These are phyloP conservation scores for Oryzias javanicus DNA, from an alignment of 2,113 vertebrate species.

Conservation along the genomic window DNA sequence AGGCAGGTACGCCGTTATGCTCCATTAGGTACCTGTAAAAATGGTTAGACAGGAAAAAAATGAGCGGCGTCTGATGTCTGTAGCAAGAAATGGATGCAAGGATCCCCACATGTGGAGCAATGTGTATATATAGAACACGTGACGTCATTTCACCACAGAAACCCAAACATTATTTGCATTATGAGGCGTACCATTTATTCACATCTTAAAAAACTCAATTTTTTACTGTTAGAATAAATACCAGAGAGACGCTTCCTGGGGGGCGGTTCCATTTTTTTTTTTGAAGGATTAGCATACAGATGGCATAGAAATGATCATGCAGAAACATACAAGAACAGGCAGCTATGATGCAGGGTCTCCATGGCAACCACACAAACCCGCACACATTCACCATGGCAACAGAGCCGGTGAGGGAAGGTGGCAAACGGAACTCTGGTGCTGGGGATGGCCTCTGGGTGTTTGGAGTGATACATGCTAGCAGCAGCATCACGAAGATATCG, in stretches of 20 bases:
- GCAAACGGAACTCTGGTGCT: slow-evolving; percentile 29
- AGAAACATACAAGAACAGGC: slow-evolving; percentile 61
- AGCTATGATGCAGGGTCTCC: slow-evolving; percentile 59
- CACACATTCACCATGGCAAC: slow-evolving; percentile 75
- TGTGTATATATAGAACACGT: slow-evolving; percentile 40
- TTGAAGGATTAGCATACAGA: slow-evolving; percentile 29
- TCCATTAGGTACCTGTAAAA: slow-evolving; percentile 30
- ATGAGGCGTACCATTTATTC: no score
- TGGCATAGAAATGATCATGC: slow-evolving; percentile 64
- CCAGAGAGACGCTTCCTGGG: slow-evolving; percentile 34
- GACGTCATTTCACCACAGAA: slow-evolving; percentile 49
- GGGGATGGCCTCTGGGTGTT: slow-evolving; percentile 53
- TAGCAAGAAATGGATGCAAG: slow-evolving; percentile 24
- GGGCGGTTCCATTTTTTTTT: slow-evolving; percentile 20
- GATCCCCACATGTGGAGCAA: slow-evolving; percentile 22
- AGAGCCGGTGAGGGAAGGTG: slow-evolving; percentile 53
- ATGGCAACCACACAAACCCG: slow-evolving; percentile 73
- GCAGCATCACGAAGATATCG: slow-evolving; percentile 18
- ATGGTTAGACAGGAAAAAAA: slow-evolving; percentile 19
- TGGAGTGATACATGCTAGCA: slow-evolving; percentile 41
- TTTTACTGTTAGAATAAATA: slow-evolving; percentile 7
- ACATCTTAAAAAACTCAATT: no score
- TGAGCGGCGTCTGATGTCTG: slow-evolving; percentile 23
- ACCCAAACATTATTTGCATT: slow-evolving; percentile 49
- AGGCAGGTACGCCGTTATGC: slow-evolving; percentile 45